Base-by-base conservation (phyloP, 1,140 invertebrate genomes). In the Drosophila orena region DNA sequence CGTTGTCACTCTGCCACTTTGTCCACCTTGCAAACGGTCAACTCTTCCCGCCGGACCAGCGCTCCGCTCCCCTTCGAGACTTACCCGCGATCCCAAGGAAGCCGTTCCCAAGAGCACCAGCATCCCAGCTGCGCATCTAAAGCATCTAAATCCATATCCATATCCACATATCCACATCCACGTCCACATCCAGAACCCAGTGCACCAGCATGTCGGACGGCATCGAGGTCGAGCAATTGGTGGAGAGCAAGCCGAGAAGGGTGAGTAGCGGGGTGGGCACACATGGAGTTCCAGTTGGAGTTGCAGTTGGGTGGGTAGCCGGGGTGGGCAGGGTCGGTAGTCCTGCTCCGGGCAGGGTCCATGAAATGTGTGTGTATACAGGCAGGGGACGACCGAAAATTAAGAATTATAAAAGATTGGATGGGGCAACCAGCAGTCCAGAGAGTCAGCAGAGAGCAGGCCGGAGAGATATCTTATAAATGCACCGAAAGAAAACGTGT, bases 161-260 rank as follows among this genome's bases (percentile, higher is more conserved):
- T 7, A 30, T 30, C 12, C 30, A 40, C 46, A 59, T 42, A 57
- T 42, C 37, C 7, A 30, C 8, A 27, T 27, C 12, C 30, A 40
- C 10, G 42, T 40, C 70, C 46, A 44, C 61, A 52, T 46, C 52
- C 62, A 35, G 59, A 59, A 35, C 47, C 35, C 50, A 53, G 34
- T 5, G 3, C 46, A 40, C 12, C 50, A 88, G 73, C 75, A 91
- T 91, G 90, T 91, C 90, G 81, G 90, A 91, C 90, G 90, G 90
- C 81, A 90, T 91, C 74, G 91, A 92, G 79, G 91, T 92, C 70
- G 91, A 91, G 77, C 91, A 92, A 78, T 90, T 92, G 60, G 81
- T 92, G 46, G 90, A 91, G 85, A 92, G 74, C 79, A 92, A 92
- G 62, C 91, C 91, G 15, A 62, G 77, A 86, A 92, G 84, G 91